A percentile compares a stretch with the other conserved stretches of the same genome.
Conservation (phyloP, 2,113 vertebrate species). For the Dipodomys stephensi region DNA sequence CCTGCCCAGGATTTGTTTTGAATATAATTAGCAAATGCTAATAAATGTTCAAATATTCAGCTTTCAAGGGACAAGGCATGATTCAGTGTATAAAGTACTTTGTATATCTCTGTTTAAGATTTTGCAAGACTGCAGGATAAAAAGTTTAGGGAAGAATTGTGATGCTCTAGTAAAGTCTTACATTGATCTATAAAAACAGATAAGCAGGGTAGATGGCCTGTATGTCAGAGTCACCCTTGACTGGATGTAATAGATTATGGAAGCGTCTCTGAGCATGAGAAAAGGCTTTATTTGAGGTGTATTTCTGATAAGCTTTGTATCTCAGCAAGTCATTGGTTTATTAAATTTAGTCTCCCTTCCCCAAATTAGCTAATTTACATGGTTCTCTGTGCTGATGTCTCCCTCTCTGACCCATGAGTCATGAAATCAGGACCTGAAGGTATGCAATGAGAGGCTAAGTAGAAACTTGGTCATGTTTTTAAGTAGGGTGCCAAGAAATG, state of each 20-base stretch:
- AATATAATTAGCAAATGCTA: slow-evolving; percentile 47
- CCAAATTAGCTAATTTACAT: not conserved
- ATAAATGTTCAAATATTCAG: slow-evolving; percentile 31
- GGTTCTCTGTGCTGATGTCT: not conserved
- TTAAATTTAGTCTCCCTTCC: slow-evolving; percentile 1
- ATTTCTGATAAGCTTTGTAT: not conserved
- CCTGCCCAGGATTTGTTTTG: not conserved
- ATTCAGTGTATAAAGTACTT: not conserved
- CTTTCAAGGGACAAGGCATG: slow-evolving; percentile 21
- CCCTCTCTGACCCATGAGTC: not conserved
- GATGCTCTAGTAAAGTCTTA: not conserved
- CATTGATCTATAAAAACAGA: not conserved
- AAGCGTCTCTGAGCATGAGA: not conserved
- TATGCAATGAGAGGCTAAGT: not conserved
- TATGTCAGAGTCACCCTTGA: not conserved
- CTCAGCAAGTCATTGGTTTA: not conserved
- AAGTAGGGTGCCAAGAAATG: not conserved
- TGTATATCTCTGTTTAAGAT: slow-evolving; percentile 6
- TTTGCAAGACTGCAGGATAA: not conserved
- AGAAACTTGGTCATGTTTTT: not conserved
- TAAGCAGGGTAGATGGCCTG: not conserved
- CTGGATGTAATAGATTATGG: not conserved
- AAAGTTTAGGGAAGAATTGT: not conserved
- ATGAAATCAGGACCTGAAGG: not conserved
- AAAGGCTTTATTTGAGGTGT: not conserved